Evolutionary conservation across 2,888 invertebrate species (phyloP), one percentile per base, ranked within the genome.

Genomic region (Agrypnus murinus): DNA sequence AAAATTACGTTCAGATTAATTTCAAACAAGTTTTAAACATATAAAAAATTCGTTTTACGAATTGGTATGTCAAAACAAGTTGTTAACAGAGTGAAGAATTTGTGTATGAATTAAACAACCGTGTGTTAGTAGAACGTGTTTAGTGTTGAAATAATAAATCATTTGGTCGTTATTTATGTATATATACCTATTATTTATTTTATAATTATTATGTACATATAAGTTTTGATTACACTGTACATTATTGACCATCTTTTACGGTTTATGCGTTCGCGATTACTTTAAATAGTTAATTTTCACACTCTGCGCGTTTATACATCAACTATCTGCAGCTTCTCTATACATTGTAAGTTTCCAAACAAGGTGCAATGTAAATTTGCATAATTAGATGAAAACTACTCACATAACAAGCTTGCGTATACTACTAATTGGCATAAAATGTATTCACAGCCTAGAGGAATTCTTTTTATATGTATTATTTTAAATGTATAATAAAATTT

Each of bases 51-150:
- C 12, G 38, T 40, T 38, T 38, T 40, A 38, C 58, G 58, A 58
- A 58, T 58, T 40, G 40, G 40, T 40, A 25, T 58, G 58, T 58
- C 58, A 58, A 36, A 58, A 58, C 58, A 58, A 32, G 58, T 38
- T 58, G 40, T 58, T 58, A 40, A 40, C 58, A 19, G 43, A 48
- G 25, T 48, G 48, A 48, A 48, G 48, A 48, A 48, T 48, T 48
- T 48, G 36, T 48, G 48, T 48, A 48, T 43, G 43, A 43, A 43
- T 43, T 31, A 48, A 25, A 48, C 48, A 25, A 12, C 48, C 12
- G 17, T 17, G 48, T 31, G 48, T 17, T 48, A 48, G 31, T 48
- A 48, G 48, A 48, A 48, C 48, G 14, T 48, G 48, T 48, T 48
- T 31, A 31, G 48, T 31, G 48, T 25, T 48, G 48, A 48, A 48